phyloP scores from a whole-genome alignment of 2,113 vertebrate species.

The Hiodon alosoides region DNA sequence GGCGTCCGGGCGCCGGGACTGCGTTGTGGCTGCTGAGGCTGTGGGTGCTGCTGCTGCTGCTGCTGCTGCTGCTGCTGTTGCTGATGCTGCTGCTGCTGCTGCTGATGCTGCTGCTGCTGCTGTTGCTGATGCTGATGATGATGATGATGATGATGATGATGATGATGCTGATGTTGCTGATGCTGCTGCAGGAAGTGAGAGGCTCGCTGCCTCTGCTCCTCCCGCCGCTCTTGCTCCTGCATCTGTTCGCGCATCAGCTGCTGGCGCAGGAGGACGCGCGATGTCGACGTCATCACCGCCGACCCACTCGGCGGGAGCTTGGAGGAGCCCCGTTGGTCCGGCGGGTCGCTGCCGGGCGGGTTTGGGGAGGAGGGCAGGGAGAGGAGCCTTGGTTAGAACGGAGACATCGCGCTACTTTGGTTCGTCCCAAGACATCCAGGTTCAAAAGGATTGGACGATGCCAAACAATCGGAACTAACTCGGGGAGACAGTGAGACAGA shows the following conservation, averaged over 20 bases:
- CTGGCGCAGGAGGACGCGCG: constrained; percentile 73
- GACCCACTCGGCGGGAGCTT: constrained; percentile 73
- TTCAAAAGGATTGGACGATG: constrained; percentile 26
- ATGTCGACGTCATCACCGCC: constrained; percentile 63
- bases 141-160: too few relatives aligned
- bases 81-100: too few relatives aligned
- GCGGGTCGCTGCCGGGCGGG: constrained; percentile 62
- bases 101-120: too few relatives aligned
- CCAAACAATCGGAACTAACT: neutral
- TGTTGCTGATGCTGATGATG: too few relatives aligned
- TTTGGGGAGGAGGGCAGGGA: constrained; percentile 33
- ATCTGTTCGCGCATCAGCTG: constrained; percentile 74
- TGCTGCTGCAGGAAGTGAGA: constrained; percentile 64
- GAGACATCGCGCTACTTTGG: constrained; percentile 11
- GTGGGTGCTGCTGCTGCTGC: constrained; percentile 69
- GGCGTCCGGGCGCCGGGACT: constrained; percentile 63
- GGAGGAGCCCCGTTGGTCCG: constrained; percentile 73
- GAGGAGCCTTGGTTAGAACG: constrained; percentile 9
- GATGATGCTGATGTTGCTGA: constrained; percentile 36
- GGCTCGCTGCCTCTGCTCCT: constrained; percentile 68
- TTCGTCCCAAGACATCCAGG: constrained; percentile 37
- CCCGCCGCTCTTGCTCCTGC: constrained; percentile 75
- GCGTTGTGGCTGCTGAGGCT: constrained; percentile 57
- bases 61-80: constrained; percentile 75
- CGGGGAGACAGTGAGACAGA: neutral